phyloP scores from a whole-genome alignment of 1,140 invertebrate genomes.

The Hyphantria cunea region DNA sequence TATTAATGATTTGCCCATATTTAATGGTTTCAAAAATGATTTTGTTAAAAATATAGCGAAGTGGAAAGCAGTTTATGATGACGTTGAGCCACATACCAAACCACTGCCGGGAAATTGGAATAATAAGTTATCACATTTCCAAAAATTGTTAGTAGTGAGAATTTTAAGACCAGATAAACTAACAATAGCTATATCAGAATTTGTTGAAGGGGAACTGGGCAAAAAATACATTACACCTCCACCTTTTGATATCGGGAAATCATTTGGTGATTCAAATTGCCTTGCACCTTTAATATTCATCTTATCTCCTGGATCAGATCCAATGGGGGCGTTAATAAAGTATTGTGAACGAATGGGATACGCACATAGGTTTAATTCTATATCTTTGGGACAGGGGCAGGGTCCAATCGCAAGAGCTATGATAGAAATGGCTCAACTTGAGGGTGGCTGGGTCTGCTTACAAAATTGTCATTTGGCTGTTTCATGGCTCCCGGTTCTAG shows the following conservation, averaged over 20 bases:
- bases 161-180: constrained; percentile 93
- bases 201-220: constrained; percentile 88
- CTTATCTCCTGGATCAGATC: constrained; percentile 94
- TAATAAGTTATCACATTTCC: constrained; percentile 85
- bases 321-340: constrained; percentile 89
- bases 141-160: constrained; percentile 91
- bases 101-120: constrained; percentile 86
- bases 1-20: constrained; percentile 85
- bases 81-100: constrained; percentile 85
- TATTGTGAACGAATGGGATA: constrained; percentile 92
- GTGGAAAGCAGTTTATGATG: constrained; percentile 91
- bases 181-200: constrained; percentile 83
- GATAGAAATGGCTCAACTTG: constrained; percentile 89
- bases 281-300: constrained; percentile 94
- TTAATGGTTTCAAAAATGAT: constrained; percentile 81
- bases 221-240: constrained; percentile 91
- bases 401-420: too few species aligned
- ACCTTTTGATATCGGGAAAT: constrained; percentile 92
- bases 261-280: constrained; percentile 92
- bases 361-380: constrained; percentile 87
- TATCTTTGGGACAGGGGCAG: too few species aligned
- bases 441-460: constrained; percentile 94
- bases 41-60: constrained; percentile 79
- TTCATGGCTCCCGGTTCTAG: constrained; percentile 93
- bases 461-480: constrained; percentile 97